These are phyloP conservation scores for Paragorgia papillata DNA, from an alignment of 92 coral and sea anemone genomes.

Conservation along the genomic window DNA sequence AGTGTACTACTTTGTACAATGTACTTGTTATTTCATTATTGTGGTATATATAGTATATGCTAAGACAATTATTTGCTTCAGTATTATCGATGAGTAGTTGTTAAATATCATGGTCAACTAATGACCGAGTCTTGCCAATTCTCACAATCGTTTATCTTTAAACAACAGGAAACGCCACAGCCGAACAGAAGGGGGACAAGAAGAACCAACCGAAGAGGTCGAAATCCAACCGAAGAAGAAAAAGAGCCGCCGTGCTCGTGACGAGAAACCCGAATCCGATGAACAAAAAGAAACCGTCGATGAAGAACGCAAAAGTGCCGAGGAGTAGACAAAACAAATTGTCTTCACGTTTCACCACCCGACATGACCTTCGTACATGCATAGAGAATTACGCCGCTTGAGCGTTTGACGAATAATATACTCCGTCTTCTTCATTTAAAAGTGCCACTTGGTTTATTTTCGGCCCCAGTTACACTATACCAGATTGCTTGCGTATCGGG, in stretches of 20 bases:
- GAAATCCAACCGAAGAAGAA: slow-evolving; percentile 75
- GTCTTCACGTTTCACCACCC: not conserved
- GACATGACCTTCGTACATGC: not conserved
- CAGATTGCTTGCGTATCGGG: too few relatives aligned
- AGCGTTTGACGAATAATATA: not conserved
- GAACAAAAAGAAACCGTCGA: slow-evolving; percentile 75
- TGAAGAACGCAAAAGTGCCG: slow-evolving; percentile 81
- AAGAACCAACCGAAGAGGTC: slow-evolving; percentile 88
- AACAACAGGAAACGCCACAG: slow-evolving; percentile 91
- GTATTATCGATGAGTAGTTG: not conserved
- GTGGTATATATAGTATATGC: too few relatives aligned
- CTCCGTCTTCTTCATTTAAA: too few relatives aligned
- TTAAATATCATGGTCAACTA: too few relatives aligned
- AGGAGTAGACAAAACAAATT: slow-evolving; percentile 7
- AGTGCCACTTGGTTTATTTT: too few relatives aligned
- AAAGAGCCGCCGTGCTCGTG: slow-evolving; percentile 87
- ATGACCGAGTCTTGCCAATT: too few relatives aligned
- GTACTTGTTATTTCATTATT: too few relatives aligned
- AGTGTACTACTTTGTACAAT: too few relatives aligned
- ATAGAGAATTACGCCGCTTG: not conserved
- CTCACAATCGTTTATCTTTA: too few relatives aligned
- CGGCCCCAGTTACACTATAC: too few relatives aligned
- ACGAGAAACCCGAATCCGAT: slow-evolving; percentile 64
- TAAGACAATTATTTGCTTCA: too few relatives aligned
- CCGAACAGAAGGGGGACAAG: slow-evolving; percentile 67